Percentiles rank a stretch among this genome's conserved stretches.
phyloP scores from a whole-genome alignment of 1,140 invertebrate species.

The Lordiphosa collinella region DNA sequence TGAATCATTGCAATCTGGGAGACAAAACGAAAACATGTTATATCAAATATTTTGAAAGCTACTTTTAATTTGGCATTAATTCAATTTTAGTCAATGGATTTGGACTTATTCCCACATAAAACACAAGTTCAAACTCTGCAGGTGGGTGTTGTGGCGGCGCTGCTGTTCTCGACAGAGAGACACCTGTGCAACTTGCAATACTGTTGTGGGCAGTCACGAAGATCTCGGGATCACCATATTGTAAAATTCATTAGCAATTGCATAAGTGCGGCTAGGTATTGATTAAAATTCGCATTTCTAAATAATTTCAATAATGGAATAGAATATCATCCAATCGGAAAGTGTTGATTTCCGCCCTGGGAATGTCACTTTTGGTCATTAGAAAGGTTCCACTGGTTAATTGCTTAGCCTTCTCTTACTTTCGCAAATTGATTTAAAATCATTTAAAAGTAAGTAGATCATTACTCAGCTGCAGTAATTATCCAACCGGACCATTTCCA shows the following conservation, averaged over 20 bases:
- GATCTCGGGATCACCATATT: conserved; percentile 14
- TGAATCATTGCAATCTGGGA: background rate
- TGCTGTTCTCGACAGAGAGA: background rate
- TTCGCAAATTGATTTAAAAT: too few species aligned
- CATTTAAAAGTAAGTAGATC: too few species aligned
- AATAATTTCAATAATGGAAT: conserved; percentile 24
- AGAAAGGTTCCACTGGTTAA: too few species aligned
- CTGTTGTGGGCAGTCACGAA: conserved; percentile 42
- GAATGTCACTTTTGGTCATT: background rate
- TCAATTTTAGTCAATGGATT: conserved; percentile 21
- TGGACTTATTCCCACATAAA: conserved; percentile 27
- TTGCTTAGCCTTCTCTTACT: too few species aligned
- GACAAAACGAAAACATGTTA: conserved; percentile 5
- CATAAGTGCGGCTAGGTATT: conserved; percentile 45
- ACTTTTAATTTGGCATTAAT: conserved; percentile 19
- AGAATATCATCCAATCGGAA: background rate
- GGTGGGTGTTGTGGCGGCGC: conserved; percentile 27
- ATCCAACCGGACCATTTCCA: background rate
- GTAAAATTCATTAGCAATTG: conserved; percentile 26
- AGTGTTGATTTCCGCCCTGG: too few species aligned
- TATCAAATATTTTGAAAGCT: conserved; percentile 30
- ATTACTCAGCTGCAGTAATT: conserved; percentile 4
- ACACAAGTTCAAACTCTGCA: conserved; percentile 5
- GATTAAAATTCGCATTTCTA: conserved; percentile 49
- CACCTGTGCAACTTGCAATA: background rate